Evolutionary conservation across 2,888 invertebrate species (phyloP), one percentile per base, ranked within the genome.

Genomic region (Eristalis pertinax): DNA sequence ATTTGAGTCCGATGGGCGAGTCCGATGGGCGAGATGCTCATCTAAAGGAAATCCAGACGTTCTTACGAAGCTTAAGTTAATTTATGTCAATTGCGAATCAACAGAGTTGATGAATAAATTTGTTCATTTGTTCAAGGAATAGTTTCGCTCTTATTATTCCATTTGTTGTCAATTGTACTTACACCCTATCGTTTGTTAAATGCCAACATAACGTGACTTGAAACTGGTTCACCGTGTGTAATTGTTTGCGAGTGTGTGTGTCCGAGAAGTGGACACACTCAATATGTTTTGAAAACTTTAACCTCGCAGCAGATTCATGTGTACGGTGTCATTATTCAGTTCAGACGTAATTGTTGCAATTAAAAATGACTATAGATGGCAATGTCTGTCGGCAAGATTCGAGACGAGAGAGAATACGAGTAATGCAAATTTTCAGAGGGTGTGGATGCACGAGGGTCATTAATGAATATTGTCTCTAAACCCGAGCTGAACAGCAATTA

Each of bases 271-370:
- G 43, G 50, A 19, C 50, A 50, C 4, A 50, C 19, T 50, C 50
- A 62, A 72, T 60, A 5, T 73, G 43, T 43, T 73, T 73, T 43
- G 24, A 64, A 63, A 64, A 73, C 63, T 62, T 64, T 73, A 50
- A n/a, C 73, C 73, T 73, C 63, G 73, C 41, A 41, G 41, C 7
- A 64, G 19, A 58, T 70, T 58, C 19, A 19, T 19, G 19, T 19
- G 19, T 50, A 19, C 50, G 19, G 19, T 50, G 19, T 19, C 50
- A 19, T 50, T 19, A 19, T 50, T 50, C n/a, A 50, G 43, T 58
- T 70, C 60, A 60, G 11, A 15, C 35, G 41, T 58, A 56, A 32
- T 32, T 70, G 38, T 22, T 35, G 22, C 22, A 60, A 60, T 70
- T 38, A 70, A 22, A 56, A 58, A n/a, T 43, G 13, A n/a, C 43